Percentiles rank a stretch among this genome's conserved stretches.
Evolutionary conservation across 2,888 invertebrate species (phyloP).

Genomic region (Zootermopsis nevadensis): DNA sequence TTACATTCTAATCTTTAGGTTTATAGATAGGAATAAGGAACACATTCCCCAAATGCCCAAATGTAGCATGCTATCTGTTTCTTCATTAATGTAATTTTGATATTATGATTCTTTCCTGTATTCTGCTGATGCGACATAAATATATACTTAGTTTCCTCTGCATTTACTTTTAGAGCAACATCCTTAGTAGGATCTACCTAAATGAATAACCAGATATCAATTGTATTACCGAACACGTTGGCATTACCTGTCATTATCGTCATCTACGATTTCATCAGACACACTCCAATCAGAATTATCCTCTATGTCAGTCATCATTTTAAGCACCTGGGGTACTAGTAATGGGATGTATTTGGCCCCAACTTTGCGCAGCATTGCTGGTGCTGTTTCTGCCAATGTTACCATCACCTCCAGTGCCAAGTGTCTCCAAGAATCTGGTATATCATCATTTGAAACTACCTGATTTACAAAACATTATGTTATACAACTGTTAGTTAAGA

Average conservation of each 20-base stretch:
- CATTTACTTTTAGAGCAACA: no score
- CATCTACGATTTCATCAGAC: slow-evolving; percentile 88
- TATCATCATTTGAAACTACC: slow-evolving; percentile 77
- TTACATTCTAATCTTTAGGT: no score
- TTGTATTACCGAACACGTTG: background rate
- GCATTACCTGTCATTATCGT: slow-evolving; percentile 83
- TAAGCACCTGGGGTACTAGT: slow-evolving; percentile 85
- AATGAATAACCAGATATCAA: no score
- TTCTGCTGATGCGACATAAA: no score
- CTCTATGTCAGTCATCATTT: slow-evolving; percentile 95
- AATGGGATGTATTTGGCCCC: slow-evolving; percentile 85
- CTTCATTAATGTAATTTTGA: no score
- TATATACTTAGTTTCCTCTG: no score
- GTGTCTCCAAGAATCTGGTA: slow-evolving; percentile 87
- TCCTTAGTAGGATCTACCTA: no score
- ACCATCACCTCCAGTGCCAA: slow-evolving; percentile 84
- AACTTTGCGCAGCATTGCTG: slow-evolving; percentile 95
- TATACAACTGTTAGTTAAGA: no score
- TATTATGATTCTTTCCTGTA: no score
- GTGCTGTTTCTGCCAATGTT: slow-evolving; percentile 91
- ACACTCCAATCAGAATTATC: slow-evolving; percentile 91
- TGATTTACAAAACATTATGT: slow-evolving; percentile 56
- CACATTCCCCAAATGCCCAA: no score
- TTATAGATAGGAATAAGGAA: no score
- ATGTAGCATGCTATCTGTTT: no score